phyloP scores from a whole-genome alignment of 2,888 invertebrate species.

The Tubulanus polymorphus region DNA sequence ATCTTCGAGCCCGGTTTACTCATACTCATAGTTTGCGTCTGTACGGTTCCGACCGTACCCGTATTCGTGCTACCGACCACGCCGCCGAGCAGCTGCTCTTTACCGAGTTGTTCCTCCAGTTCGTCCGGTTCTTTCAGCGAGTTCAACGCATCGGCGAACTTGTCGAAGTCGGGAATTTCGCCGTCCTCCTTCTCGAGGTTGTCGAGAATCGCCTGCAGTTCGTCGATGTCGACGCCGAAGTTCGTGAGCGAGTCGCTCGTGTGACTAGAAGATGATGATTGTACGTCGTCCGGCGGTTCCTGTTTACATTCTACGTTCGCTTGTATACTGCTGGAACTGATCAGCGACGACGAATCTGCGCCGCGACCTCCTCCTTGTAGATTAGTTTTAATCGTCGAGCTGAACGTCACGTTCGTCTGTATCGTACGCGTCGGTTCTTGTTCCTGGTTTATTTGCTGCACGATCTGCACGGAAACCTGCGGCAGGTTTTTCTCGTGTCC shows the following conservation, averaged over 20 bases:
- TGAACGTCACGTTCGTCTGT: conserved; percentile 84
- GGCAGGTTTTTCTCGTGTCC: conserved; percentile 19
- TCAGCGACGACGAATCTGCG: conserved; percentile 11
- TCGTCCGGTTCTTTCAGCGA: not conserved
- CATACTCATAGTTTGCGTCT: not conserved
- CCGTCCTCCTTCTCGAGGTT: conserved; percentile 73
- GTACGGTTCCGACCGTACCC: not conserved
- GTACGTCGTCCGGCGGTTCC: conserved; percentile 59
- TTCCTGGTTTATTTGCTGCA: conserved; percentile 76
- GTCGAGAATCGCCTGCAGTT: conserved; percentile 57
- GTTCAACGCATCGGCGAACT: conserved; percentile 33
- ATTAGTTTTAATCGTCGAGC: conserved; percentile 67
- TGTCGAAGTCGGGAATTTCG: conserved; percentile 30
- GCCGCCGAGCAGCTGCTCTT: too few relatives aligned
- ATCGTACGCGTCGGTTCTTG: conserved; percentile 86
- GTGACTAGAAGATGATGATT: conserved; percentile 7
- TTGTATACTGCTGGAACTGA: conserved; percentile 12
- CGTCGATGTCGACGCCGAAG: conserved; percentile 29
- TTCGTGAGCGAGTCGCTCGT: conserved; percentile 12
- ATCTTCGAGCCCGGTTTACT: not conserved
- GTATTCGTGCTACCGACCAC: too few relatives aligned
- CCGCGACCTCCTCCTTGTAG: conserved; percentile 4
- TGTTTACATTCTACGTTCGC: conserved; percentile 55
- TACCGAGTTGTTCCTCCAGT: not conserved
- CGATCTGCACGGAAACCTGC: conserved; percentile 81